Evolutionary conservation across 1,140 invertebrate genomes (phyloP), one percentile per base, ranked within the genome.

Genomic region (Chelonus insularis): DNA sequence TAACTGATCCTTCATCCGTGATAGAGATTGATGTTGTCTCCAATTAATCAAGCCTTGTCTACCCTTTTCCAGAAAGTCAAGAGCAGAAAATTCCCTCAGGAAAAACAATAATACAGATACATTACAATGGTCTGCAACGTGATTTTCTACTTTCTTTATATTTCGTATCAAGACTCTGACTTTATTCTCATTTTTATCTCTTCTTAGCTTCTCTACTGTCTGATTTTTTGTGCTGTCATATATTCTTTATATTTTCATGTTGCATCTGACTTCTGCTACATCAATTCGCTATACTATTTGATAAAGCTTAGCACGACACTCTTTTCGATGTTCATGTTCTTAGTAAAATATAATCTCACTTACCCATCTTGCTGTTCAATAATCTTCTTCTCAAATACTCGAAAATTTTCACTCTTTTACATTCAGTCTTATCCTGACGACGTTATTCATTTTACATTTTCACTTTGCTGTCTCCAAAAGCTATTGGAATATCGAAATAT

Each of bases 21-120:
- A 71, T 67, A 65, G 56, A 71, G 69, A 71, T 71, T 67, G 70
- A 71, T 71, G 69, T 50, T 4, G 52, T 45, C 59, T 61, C 55
- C 36, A 63, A 71, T 71, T 71, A 70, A 71, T 71, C 69, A 63
- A 68, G 56, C 54, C 57, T 55, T 50, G 23, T 50, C 23, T n/a
- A 50, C 23, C 12, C 25, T 29, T 29, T 29, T 29, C 25, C 25
- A 29, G 7, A 50, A 50, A 45, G 16, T 45, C 41, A 45, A 45
- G 41, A 45, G 41, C 12, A 32, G 51, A 14, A 39, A 20, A 47
- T 60, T 64, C 48, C 47, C 57, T 16, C 37, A 18, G 47, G 43
- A 67, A 52, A 64, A 71, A 60, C 50, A 71, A 66, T 70, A 68
- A 70, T 68, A 57, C 57, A 43, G 57, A 63, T 63, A 54, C 57